Evolutionary conservation across 1,140 invertebrate species (phyloP), one percentile per base, ranked within the genome.

Genomic region (Dreissena rostriformis): DNA sequence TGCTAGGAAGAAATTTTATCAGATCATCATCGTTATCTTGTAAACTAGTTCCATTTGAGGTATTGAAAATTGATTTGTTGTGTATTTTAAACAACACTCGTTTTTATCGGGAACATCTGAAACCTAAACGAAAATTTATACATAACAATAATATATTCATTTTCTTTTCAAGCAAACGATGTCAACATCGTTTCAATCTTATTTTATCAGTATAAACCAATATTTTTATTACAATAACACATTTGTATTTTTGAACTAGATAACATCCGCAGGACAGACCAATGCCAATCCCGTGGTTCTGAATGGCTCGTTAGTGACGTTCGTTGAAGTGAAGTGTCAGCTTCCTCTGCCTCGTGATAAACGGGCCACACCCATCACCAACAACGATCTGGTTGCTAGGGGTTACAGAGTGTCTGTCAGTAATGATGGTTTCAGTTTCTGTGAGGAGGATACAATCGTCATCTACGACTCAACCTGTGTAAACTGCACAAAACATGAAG

Each of bases 381-480:
- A 19, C 1, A 17, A 52, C 11, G 61, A 67, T 12, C 26, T 26
- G 14, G 28, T 78, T 8, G 57, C 75, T 52, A 14, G 22, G 14
- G 75, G 75, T 26, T 78, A 67, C 24, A 2, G 8, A 8, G 24
- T 65, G 19, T 78, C 75, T 17, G 51, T 78, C 17, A 78, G 75
- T 17, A 78, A 78, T 26, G 65, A 78, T 52, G 75, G 75, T 14
- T 12, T 11, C 0, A n/a, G 0, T 4, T 78, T 5, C 52, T 67
- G 75, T 55, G 63, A 66, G 10, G 63, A 52, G 53, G 75, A 78
- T 14, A 1, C 63, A n/a, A 7, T 78, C 26, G 75, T 78, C 14
- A 68, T 78, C 11, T 78, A 24, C 55, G 75, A 78, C 19, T 78
- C 75, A 0, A 24, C 51, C 14, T 78, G 75, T 68, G 63, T 78